phyloP scores from a whole-genome alignment of 2,113 vertebrate species.

The Epinephelus cyanopodus region DNA sequence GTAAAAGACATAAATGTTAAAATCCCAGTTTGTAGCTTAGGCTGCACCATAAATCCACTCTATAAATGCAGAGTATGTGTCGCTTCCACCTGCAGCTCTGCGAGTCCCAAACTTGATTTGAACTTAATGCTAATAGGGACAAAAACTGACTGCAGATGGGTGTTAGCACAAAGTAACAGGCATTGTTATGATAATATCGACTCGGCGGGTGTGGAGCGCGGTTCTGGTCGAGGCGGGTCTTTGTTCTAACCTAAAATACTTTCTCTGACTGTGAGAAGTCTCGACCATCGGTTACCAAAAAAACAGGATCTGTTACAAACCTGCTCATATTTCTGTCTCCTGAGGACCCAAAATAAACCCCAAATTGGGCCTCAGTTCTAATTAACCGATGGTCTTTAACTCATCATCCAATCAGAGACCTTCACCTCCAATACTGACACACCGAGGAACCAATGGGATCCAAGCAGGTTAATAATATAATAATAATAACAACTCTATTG shows the following conservation, averaged over 20 bases:
- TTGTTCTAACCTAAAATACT: slow-evolving; percentile 43
- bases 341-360: background rate
- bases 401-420: slow-evolving; percentile 68
- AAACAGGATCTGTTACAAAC: slow-evolving; percentile 15
- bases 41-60: too few relatives aligned
- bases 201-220: background rate
- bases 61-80: background rate
- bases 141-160: background rate
- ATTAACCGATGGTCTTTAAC: slow-evolving; percentile 19
- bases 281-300: slow-evolving; percentile 20
- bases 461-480: slow-evolving; percentile 52
- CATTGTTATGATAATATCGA: background rate
- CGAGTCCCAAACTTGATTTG: background rate
- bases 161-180: background rate
- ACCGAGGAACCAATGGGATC: slow-evolving; percentile 66
- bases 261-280: background rate
- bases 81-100: background rate
- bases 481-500: slow-evolving; percentile 48
- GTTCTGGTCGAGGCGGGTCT: slow-evolving; percentile 33
- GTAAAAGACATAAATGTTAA: slow-evolving; percentile 4
- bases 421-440: slow-evolving; percentile 75
- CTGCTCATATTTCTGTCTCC: background rate
- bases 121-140: background rate
- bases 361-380: background rate
- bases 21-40: background rate